Evolutionary conservation across 2,113 vertebrate species (phyloP), one percentile per base, ranked within the genome.

Genomic region (Semnopithecus entellus): DNA sequence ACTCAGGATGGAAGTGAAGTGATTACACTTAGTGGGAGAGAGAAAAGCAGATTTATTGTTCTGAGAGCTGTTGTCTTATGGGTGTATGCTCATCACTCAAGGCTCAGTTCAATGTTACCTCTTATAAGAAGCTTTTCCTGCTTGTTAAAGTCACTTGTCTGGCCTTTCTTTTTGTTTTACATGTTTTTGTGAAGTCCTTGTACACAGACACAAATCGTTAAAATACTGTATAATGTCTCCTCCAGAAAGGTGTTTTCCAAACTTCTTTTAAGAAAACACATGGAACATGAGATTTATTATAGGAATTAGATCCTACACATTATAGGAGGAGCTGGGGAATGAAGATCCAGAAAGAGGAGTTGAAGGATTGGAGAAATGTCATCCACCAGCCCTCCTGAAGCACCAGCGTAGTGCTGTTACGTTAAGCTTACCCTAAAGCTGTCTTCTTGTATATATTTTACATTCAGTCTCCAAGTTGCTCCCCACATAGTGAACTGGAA

Each of bases 161-260:
- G 79, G 43, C 11, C 38, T 96, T 72, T n/a, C 82, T 73, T 30
- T 7, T 8, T 25, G 35, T 79, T 32, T 90, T 55, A 55, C 23
- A 4, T 59, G 14, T 94, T 94, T 97, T 57, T 55, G 40, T 48
- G 59, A 86, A 93, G 87, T 18, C 14, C 8, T 22, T 38, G 72
- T 38, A 55, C 2, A 6, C n/a, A 48, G 6, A 89, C 75, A 90
- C 52, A 79, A 59, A 38, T 88, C 32, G 52, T 57, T 57, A 48
- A 43, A 83, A 48, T 25, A 40, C 22, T 57, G 4, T 48, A 3
- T 32, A 70, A 87, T 40, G 5, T 87, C 70, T 73, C 43, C 40
- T 70, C 43, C 35, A 80, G 76, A 23, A 32, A 79, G 66, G 30
- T 61, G 30, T n/a, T 66, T 91, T 64, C 72, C 59, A 82, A 75